phyloP scores from a whole-genome alignment of 2,113 vertebrate genomes.

The Leptobrachium leishanense region DNA sequence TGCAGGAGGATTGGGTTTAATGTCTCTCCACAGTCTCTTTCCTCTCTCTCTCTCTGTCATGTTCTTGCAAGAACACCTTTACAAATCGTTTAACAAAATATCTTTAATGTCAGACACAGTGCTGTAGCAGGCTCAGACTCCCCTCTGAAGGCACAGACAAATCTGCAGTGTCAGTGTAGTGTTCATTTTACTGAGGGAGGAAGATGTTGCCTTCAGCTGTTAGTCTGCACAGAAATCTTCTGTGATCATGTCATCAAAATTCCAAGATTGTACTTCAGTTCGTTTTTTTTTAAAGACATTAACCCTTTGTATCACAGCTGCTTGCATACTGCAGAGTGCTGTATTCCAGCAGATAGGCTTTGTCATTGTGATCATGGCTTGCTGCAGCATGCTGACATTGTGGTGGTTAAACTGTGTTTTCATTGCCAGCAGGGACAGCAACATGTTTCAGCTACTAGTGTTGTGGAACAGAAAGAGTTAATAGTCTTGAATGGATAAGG shows the following conservation, averaged over 20 bases:
- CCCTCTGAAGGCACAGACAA: neutral
- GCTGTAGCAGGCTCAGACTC: slow-evolving; percentile 10
- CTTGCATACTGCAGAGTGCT: neutral
- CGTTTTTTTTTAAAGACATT: no score
- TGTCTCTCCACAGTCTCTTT: neutral
- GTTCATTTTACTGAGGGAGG: slow-evolving; percentile 1
- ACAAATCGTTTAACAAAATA: slow-evolving; percentile 25
- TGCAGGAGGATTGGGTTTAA: no score
- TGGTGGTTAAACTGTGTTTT: neutral
- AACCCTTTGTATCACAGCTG: neutral
- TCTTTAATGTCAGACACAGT: slow-evolving; percentile 10
- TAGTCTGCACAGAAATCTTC: no score
- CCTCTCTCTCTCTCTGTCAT: neutral
- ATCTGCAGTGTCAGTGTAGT: slow-evolving; percentile 43
- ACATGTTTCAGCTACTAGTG: neutral
- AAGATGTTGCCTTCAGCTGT: neutral
- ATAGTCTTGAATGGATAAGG: neutral
- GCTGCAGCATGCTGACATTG: neutral
- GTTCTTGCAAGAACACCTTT: neutral
- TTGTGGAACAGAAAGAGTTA: neutral
- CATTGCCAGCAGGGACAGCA: neutral
- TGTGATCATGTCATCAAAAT: no score
- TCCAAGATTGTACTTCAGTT: neutral
- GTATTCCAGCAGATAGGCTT: neutral
- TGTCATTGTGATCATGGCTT: neutral